phyloP scores from a whole-genome alignment of 2,888 invertebrate species.

The Ectemnius cavifrons region DNA sequence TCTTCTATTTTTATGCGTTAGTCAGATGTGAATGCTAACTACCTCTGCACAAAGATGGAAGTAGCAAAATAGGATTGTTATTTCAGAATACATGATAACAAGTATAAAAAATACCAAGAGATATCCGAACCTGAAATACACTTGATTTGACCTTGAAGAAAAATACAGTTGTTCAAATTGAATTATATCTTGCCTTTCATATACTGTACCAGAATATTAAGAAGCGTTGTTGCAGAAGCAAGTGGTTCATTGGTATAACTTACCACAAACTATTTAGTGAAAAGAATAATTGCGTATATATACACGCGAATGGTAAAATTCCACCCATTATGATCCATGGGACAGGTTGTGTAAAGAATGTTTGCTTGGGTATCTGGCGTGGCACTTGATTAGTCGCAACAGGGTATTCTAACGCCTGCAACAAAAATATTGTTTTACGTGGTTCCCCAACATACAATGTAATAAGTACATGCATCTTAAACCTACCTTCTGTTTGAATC shows the following conservation, averaged over 20 bases:
- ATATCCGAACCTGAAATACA: constrained; percentile 99
- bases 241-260: constrained; percentile 17
- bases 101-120: constrained; percentile 97
- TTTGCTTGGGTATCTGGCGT: constrained; percentile 98
- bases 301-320: constrained; percentile 98
- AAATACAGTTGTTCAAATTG: constrained; percentile 2
- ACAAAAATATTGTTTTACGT: constrained; percentile 37
- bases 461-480: no score
- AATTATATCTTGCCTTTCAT: background rate
- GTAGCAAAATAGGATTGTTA: constrained; percentile 98
- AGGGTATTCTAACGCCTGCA: constrained; percentile 95
- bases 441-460: background rate
- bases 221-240: no score
- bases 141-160: constrained; percentile 87
- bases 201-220: no score
- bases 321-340: constrained; percentile 99
- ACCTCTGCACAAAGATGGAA: constrained; percentile 99
- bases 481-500: constrained; percentile 96
- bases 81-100: constrained; percentile 98
- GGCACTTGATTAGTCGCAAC: constrained; percentile 99
- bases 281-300: constrained; percentile 99
- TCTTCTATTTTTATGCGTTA: background rate
- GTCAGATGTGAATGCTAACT: constrained; percentile 50
- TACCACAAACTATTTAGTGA: constrained; percentile 99
- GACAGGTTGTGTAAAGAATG: no score